Base-by-base conservation (phyloP, 1,140 invertebrate species). In the Lycorma delicatula region DNA sequence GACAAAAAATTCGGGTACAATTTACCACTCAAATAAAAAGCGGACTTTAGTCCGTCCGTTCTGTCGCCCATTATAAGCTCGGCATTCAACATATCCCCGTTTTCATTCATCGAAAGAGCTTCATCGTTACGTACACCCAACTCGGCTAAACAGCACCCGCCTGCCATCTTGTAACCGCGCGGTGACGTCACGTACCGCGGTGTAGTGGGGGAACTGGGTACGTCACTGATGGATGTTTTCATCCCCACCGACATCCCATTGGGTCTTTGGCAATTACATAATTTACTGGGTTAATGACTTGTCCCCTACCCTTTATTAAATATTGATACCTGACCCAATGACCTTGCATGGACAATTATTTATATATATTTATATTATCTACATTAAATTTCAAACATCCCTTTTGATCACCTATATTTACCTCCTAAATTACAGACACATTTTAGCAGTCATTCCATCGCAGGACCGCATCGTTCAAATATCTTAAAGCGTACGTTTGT, bases 151-250 rank as follows among this genome's bases (percentile, higher is more conserved):
- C 52, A 50, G 36, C 47, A 48, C 44, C 53, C 54, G 41, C 58
- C 61, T 51, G 59, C 59, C 58, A 60, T 63, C 53, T 57, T 60
- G 47, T 20, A 44, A 22, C 41, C 49, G 23, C 18, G 28, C 7
- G 26, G 49, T 51, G 49, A 51, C 49, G 49, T 51, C 49, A 51
- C 26, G 16, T 18, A 29, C 13, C n/a, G 23, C 13, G 26, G 13
- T 9, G 49, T 7, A 2, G 26, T 27, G 27, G 23, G 13, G 23
- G 27, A 29, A 29, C 13, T 16, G 18, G 49, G 23, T 51, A 51
- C 49, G 49, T 51, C 49, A 51, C 49, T 29, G 23, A 2, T 29
- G 25, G 2, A 27, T 51, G 11, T 51, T 27, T 51, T 51, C 27
- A 25, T 51, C 49, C 49, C 27, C 29, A 27, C 27, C 49, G 20